phyloP scores from a whole-genome alignment of 2,797 vertebrate species.

The Muraenolepis orangiensis region DNA sequence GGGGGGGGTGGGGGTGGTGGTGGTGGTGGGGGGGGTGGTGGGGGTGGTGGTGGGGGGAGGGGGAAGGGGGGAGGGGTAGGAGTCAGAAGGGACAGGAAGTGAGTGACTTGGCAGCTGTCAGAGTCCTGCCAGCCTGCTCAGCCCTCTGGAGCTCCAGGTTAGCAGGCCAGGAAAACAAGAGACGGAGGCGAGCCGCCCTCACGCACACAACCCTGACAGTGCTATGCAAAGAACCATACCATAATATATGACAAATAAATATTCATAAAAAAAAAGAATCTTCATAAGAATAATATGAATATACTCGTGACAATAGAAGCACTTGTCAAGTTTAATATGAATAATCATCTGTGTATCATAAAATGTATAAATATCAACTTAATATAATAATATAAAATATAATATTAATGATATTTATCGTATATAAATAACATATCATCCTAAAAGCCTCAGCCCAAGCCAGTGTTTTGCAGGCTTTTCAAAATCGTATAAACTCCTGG shows the following conservation, averaged over 20 bases:
- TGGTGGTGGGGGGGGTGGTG: conserved; percentile 29
- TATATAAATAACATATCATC: not conserved
- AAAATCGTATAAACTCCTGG: not conserved
- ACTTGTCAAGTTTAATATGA: not conserved
- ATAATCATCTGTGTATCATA: not conserved
- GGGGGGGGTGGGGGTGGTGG: no score
- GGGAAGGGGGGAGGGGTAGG: conserved; percentile 41
- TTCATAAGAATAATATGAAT: not conserved
- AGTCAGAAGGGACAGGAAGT: conserved; percentile 54
- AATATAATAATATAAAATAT: not conserved
- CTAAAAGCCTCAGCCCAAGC: not conserved
- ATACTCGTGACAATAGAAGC: not conserved
- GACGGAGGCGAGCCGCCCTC: not conserved
- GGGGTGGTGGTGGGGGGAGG: no score
- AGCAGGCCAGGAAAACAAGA: conserved; percentile 41
- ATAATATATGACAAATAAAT: not conserved
- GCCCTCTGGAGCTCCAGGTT: conserved; percentile 34
- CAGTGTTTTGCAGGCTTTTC: no score
- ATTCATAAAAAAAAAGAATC: no score
- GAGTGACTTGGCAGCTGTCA: conserved; percentile 55
- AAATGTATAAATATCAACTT: not conserved
- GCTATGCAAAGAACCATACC: not conserved
- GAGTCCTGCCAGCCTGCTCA: conserved; percentile 21
- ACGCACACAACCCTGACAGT: not conserved
- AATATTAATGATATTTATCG: not conserved